Conservation (phyloP, 2,113 vertebrate species). For the Oreochromis tanganicae region DNA sequence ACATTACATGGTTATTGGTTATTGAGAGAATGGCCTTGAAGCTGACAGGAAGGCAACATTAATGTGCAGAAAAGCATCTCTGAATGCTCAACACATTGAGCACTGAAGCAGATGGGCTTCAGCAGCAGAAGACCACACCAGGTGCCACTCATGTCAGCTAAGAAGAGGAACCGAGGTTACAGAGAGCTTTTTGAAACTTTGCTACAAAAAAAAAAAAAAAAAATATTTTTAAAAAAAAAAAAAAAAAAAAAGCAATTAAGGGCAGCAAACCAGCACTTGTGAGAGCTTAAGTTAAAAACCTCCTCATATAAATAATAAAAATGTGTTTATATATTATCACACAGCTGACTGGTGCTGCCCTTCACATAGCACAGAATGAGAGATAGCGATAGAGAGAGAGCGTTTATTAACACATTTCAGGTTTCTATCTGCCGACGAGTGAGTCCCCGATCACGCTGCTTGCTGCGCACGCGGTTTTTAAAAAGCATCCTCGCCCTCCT, state of each 20-base stretch:
- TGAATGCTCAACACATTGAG: background rate
- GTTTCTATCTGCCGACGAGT: conserved; percentile 37
- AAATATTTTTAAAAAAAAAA: conserved; percentile 5
- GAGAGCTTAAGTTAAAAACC: conserved; percentile 77
- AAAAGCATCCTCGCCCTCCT: conserved; percentile 65
- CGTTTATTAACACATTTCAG: conserved; percentile 52
- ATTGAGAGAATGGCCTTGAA: background rate
- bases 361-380: conserved; percentile 61
- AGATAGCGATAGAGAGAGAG: background rate
- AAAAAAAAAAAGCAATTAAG: conserved; percentile 21
- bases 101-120: background rate
- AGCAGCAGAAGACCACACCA: background rate
- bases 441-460: conserved; percentile 54
- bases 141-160: no score
- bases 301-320: conserved; percentile 83
- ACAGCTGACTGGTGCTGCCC: conserved; percentile 64
- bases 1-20: background rate
- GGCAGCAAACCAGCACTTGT: conserved; percentile 68
- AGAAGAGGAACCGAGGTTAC: background rate
- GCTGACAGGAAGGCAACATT: background rate
- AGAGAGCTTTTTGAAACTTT: background rate
- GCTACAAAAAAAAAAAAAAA: no score
- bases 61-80: background rate
- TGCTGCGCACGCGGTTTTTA: conserved; percentile 52
- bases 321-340: conserved; percentile 77